These are phyloP conservation scores for Gobiocypris rarus DNA, from an alignment of 2,113 vertebrate species.

Conservation along the genomic window DNA sequence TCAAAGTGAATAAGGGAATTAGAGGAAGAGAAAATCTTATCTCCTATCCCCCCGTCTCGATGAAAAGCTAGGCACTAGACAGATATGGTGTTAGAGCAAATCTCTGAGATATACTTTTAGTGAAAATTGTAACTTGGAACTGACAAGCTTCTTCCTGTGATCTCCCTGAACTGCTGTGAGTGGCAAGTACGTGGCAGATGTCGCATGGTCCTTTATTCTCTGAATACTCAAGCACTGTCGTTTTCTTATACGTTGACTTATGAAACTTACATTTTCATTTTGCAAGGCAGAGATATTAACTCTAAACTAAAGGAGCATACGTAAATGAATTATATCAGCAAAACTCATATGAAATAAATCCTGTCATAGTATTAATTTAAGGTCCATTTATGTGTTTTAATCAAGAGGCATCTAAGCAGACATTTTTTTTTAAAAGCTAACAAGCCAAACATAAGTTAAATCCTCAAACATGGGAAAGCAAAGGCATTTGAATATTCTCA, in stretches of 20 bases:
- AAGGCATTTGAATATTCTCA: conserved; percentile 73
- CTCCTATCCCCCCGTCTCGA: conserved; percentile 40
- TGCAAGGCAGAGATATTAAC: neutral
- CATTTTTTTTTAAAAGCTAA: too few relatives aligned
- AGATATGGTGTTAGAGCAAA: conserved; percentile 73
- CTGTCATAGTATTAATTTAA: neutral
- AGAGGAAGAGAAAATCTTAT: conserved; percentile 55
- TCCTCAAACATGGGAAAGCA: conserved; percentile 18
- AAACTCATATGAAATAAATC: neutral
- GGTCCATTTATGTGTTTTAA: neutral
- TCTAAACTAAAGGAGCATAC: neutral
- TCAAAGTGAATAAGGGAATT: conserved; percentile 61
- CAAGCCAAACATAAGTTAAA: conserved; percentile 17
- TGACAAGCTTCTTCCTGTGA: conserved; percentile 69
- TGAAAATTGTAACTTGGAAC: conserved; percentile 69
- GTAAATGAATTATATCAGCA: neutral
- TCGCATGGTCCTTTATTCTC: conserved; percentile 50
- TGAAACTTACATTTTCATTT: conserved; percentile 20
- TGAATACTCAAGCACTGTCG: neutral
- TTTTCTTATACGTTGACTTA: conserved; percentile 20
- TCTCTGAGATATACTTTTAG: conserved; percentile 72
- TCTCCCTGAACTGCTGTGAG: conserved; percentile 65
- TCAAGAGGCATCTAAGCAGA: neutral
- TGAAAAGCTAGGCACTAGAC: conserved; percentile 64
- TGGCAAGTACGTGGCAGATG: conserved; percentile 65